phyloP scores from a whole-genome alignment of 2,888 invertebrate genomes.

The Leptinotarsa haldemani region DNA sequence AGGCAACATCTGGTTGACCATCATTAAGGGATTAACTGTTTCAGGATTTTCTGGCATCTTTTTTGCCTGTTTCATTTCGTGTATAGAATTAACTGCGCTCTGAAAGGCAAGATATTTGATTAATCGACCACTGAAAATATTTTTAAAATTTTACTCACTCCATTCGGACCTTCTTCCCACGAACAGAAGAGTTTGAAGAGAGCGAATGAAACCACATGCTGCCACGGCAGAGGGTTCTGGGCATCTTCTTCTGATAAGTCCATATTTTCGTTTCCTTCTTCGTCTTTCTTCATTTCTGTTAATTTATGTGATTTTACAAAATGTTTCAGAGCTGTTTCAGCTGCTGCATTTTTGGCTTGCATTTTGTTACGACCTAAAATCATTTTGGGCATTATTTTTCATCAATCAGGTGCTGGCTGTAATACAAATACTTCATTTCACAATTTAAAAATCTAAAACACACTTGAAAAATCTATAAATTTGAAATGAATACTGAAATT shows the following conservation, averaged over 20 bases:
- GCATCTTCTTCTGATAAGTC: slow-evolving; percentile 53
- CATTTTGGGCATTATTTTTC: too few relatives aligned
- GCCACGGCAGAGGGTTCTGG: slow-evolving; percentile 75
- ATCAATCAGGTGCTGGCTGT: slow-evolving; percentile 42
- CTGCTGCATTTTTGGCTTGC: slow-evolving; percentile 60
- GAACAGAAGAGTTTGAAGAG: slow-evolving; percentile 84
- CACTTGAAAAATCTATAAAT: background rate
- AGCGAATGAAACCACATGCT: slow-evolving; percentile 86
- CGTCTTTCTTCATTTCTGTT: slow-evolving; percentile 54
- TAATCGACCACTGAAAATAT: too few relatives aligned
- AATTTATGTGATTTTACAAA: slow-evolving; percentile 57
- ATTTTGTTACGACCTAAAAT: slow-evolving; percentile 61
- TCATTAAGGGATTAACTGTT: slow-evolving; percentile 81
- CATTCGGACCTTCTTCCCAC: slow-evolving; percentile 80
- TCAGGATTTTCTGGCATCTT: slow-evolving; percentile 76
- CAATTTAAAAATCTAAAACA: background rate
- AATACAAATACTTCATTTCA: background rate
- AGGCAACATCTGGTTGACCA: slow-evolving; percentile 82
- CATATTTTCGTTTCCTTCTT: slow-evolving; percentile 53
- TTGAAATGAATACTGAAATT: background rate
- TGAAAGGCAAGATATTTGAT: background rate
- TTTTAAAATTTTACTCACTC: slow-evolving; percentile 55
- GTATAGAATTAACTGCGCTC: background rate
- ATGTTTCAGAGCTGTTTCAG: slow-evolving; percentile 60
- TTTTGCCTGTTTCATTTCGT: slow-evolving; percentile 64